Conservation (phyloP, 2,113 vertebrate genomes). For the Tympanuchus pallidicinctus region DNA sequence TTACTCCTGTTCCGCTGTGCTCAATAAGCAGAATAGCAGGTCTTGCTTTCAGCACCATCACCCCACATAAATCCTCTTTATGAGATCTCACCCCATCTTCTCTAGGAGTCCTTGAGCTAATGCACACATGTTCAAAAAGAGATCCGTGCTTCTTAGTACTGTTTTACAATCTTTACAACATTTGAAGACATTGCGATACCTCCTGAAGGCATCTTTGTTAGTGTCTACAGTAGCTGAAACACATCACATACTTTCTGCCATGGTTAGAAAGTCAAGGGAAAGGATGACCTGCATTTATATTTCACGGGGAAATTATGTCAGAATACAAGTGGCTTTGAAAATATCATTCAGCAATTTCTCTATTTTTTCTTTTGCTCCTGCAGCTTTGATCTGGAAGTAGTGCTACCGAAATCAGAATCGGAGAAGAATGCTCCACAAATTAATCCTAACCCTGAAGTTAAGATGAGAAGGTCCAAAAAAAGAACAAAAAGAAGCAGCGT, state of each 20-base stretch:
- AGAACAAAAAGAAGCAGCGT: conserved; percentile 94
- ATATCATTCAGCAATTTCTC: conserved; percentile 2
- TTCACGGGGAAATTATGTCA: conserved; percentile 31
- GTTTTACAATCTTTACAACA: neutral
- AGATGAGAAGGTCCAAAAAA: conserved; percentile 90
- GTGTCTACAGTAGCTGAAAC: neutral
- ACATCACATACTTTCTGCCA: neutral
- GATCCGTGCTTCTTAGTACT: neutral
- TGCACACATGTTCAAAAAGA: neutral
- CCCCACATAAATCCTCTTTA: neutral
- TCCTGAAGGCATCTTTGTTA: neutral
- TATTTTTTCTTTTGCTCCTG: neutral
- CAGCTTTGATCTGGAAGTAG: conserved; percentile 78
- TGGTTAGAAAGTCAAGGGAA: neutral
- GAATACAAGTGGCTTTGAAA: conserved; percentile 6
- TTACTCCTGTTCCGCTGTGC: neutral
- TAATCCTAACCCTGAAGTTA: conserved; percentile 88
- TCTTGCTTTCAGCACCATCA: neutral
- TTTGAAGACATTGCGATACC: neutral
- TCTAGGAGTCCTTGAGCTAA: neutral
- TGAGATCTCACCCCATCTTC: neutral
- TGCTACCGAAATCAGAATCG: conserved; percentile 76
- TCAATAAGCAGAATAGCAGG: neutral
- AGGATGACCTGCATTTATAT: conserved; percentile 35
- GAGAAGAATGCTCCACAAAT: conserved; percentile 74